Percentiles rank a stretch among this genome's conserved stretches.
Evolutionary conservation across 2,797 vertebrate species (phyloP).

Genomic region (Acrocephalus scirpaceus): DNA sequence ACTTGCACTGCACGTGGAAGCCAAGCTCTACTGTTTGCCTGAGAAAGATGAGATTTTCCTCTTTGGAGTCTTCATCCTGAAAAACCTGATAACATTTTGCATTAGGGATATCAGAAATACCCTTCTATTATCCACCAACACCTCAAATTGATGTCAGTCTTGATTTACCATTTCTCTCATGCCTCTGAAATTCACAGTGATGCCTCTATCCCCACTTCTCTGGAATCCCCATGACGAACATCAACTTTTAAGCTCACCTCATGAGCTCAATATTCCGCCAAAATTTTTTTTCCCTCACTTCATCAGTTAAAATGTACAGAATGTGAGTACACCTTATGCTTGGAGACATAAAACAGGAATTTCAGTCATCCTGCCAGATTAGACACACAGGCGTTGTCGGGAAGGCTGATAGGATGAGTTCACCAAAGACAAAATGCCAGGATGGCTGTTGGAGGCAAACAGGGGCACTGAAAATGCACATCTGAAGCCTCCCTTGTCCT

Average conservation of each 20-base stretch:
- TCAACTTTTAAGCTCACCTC: background rate
- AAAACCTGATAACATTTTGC: background rate
- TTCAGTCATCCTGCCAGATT: background rate
- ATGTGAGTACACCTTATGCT: background rate
- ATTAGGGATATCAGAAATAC: background rate
- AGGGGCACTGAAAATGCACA: conserved; percentile 4
- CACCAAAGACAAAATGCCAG: background rate
- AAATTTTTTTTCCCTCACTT: background rate
- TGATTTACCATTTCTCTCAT: background rate
- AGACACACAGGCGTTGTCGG: background rate
- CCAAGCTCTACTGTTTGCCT: background rate
- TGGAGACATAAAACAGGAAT: background rate
- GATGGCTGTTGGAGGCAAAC: background rate
- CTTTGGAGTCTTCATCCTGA: background rate
- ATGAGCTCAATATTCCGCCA: background rate
- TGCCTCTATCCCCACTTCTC: background rate
- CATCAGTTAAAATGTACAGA: background rate
- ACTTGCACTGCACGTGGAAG: background rate
- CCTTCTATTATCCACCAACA: background rate
- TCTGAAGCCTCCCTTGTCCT: conserved; percentile 61
- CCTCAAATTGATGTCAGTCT: background rate
- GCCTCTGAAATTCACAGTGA: background rate
- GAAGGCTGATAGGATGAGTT: background rate
- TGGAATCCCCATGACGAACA: background rate
- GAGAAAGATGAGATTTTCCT: background rate